Base-by-base conservation (phyloP, 2,888 invertebrate genomes). In the Volucella zonaria region DNA sequence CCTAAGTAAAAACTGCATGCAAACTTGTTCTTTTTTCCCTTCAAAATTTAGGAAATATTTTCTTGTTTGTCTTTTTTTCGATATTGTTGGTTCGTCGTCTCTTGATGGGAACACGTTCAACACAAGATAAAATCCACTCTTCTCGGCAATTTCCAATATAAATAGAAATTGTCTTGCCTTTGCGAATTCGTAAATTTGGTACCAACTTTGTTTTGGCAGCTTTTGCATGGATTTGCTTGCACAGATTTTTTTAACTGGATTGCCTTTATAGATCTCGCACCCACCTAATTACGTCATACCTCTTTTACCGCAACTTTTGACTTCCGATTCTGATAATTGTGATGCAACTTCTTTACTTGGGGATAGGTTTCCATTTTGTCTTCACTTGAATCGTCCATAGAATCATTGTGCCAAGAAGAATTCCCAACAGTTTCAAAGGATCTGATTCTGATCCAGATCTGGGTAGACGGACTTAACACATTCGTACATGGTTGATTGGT, bases 41-140 rank as follows among this genome's bases (percentile, higher is more conserved):
- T n/a, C n/a, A n/a, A n/a, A n/a, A n/a, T n/a, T n/a, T n/a, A n/a
- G n/a, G n/a, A n/a, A n/a, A n/a, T n/a, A n/a, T n/a, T n/a, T n/a
- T n/a, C n/a, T n/a, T n/a, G n/a, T n/a, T n/a, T n/a, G n/a, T 31
- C n/a, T n/a, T 54, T 42, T 58, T 40, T 58, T 54, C 31, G 2
- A 11, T n/a, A 12, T 54, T 23, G 1, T n/a, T 14, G 8, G 31
- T 54, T 54, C 38, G 54, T 61, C 45, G 59, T 61, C 45, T 43
- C 45, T 61, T 61, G 45, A 61, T 45, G 3, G 11, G 59, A 61
- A 45, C 59, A 18, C 43, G 18, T 18, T 61, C 59, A 61, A 45
- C 23, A 43, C 59, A 15, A 61, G 23, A 61, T 43, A 23, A 61
- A 61, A 61, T 61, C 43, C 15, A 61, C 12, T 59, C 59, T 45